Conservation (phyloP, 2,797 vertebrate species). For the Pseudomugil tenellus region DNA sequence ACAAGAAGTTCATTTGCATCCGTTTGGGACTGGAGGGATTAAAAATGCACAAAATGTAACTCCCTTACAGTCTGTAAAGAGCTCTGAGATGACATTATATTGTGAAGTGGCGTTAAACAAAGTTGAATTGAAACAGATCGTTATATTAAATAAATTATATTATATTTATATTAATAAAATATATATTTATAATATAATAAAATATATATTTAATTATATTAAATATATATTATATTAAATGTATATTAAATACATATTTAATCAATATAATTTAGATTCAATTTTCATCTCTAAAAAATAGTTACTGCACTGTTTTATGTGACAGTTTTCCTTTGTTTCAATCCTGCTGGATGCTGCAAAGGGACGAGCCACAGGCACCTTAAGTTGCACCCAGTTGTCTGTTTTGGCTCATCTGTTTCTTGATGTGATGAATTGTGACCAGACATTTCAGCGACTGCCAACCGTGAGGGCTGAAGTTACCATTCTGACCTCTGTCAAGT, state of each 20-base stretch:
- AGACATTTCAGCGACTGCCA: slow-evolving; percentile 47
- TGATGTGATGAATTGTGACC: slow-evolving; percentile 67
- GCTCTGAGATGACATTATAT: too few species aligned
- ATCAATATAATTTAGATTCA: neutral
- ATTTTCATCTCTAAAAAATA: slow-evolving; percentile 23
- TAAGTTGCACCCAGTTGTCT: slow-evolving; percentile 44
- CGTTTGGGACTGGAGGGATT: neutral
- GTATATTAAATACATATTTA: too few species aligned
- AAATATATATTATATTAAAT: too few species aligned
- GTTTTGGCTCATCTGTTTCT: slow-evolving; percentile 52
- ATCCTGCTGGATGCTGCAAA: slow-evolving; percentile 5
- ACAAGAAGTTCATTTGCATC: neutral
- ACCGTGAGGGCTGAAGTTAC: slow-evolving; percentile 34
- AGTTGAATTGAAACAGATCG: too few species aligned
- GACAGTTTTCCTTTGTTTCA: slow-evolving; percentile 10
- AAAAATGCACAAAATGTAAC: neutral
- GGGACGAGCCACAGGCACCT: slow-evolving; percentile 39
- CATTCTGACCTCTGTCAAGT: slow-evolving; percentile 32
- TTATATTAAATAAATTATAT: too few species aligned
- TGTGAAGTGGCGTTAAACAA: neutral
- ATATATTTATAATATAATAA: too few species aligned
- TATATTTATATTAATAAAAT: too few species aligned
- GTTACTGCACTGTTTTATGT: neutral
- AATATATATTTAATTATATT: too few species aligned
- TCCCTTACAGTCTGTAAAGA: neutral